Evolutionary conservation across 2,797 vertebrate genomes (phyloP).

Genomic region (Ctenopoma kingsleyae): DNA sequence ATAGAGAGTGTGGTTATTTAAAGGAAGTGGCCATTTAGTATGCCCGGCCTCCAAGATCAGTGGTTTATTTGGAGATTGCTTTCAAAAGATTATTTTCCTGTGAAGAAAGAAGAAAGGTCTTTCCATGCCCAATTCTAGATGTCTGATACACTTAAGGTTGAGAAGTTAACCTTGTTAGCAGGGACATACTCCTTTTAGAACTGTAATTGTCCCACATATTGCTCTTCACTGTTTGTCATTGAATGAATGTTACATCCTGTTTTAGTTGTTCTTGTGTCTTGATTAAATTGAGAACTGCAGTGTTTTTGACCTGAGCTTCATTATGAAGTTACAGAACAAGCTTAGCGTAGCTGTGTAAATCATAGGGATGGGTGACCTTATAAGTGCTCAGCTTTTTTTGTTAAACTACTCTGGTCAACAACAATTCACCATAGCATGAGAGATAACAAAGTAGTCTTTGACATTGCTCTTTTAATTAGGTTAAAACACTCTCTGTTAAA

Average conservation of each 20-base stretch:
- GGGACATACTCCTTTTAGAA: constrained; percentile 44
- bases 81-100: constrained; percentile 70
- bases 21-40: constrained; percentile 76
- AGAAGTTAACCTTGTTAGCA: constrained; percentile 68
- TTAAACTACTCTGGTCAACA: constrained; percentile 27
- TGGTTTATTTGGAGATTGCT: constrained; percentile 82
- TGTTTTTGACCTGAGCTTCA: constrained; percentile 53
- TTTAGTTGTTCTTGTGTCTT: constrained; percentile 34
- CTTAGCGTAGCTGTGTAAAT: constrained; percentile 44
- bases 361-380: constrained; percentile 31
- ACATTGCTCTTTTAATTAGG: constrained; percentile 36
- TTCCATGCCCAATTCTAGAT: constrained; percentile 59
- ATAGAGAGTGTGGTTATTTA: constrained; percentile 72
- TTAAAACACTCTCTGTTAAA: constrained; percentile 26
- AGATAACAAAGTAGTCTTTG: constrained; percentile 13
- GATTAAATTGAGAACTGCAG: constrained; percentile 55
- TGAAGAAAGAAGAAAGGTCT: constrained; percentile 55
- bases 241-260: constrained; percentile 46
- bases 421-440: constrained; percentile 15
- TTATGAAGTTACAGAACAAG: constrained; percentile 51
- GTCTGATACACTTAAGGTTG: constrained; percentile 64
- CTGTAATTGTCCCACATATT: constrained; percentile 39
- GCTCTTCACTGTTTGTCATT: constrained; percentile 48
- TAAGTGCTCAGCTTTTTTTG: constrained; percentile 30
- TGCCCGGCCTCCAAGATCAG: constrained; percentile 65